These are phyloP conservation scores for Cremastinae sp. DNA, from an alignment of 2,888 invertebrate genomes.

Conservation along the genomic window DNA sequence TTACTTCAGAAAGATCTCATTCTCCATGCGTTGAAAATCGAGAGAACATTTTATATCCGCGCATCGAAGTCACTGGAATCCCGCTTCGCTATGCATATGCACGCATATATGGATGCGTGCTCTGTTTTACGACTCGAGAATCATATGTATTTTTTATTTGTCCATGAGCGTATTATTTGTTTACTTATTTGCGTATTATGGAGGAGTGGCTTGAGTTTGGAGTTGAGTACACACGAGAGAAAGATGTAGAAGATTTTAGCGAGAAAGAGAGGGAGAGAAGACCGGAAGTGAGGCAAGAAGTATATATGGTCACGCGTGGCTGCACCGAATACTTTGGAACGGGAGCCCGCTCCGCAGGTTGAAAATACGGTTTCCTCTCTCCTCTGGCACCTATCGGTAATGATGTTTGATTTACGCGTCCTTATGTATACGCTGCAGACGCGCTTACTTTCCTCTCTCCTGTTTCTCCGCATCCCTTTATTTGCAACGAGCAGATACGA, in stretches of 20 bases:
- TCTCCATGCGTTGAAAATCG: slow-evolving; percentile 10
- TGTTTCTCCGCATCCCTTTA: not conserved
- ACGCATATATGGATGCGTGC: no score
- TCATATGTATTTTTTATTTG: slow-evolving; percentile 7
- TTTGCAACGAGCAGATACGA: slow-evolving; percentile 2
- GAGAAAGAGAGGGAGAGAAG: slow-evolving; percentile 55
- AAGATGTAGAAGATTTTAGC: no score
- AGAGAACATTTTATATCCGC: slow-evolving; percentile 17
- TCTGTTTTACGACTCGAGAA: no score
- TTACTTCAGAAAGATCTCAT: no score
- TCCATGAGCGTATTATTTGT: not conserved
- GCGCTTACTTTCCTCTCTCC: slow-evolving; percentile 24
- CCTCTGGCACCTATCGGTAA: slow-evolving; percentile 64
- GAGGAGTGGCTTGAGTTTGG: not conserved
- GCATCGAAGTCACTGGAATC: slow-evolving; percentile 37
- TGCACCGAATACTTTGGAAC: slow-evolving; percentile 71
- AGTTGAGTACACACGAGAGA: slow-evolving; percentile 7
- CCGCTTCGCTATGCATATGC: not conserved
- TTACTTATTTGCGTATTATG: not conserved
- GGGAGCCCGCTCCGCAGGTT: slow-evolving; percentile 67
- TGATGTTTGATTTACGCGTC: slow-evolving; percentile 72
- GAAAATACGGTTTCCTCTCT: slow-evolving; percentile 64
- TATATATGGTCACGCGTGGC: slow-evolving; percentile 77
- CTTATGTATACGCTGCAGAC: slow-evolving; percentile 42
- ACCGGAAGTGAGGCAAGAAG: slow-evolving; percentile 72